A percentile compares a stretch with the other conserved stretches of the same genome.
Conservation (phyloP, 2,113 vertebrate species). For the Polypterus bichir region DNA sequence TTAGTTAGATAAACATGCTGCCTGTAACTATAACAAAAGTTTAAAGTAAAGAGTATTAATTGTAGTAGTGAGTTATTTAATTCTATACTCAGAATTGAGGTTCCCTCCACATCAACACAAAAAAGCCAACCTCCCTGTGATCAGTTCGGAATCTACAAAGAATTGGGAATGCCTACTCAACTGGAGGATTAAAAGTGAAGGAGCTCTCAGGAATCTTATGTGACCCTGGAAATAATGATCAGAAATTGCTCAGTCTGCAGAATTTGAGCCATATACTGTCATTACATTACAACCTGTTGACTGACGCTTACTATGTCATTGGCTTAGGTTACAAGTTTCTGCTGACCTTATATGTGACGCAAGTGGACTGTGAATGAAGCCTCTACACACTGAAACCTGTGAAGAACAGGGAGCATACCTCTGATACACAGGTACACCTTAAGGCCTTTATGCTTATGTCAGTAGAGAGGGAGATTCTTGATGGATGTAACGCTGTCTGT, state of each 20-base stretch:
- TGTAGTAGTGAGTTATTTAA: too few species aligned
- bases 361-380: constrained; percentile 14
- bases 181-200: too few species aligned
- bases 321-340: constrained; percentile 14
- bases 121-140: too few species aligned
- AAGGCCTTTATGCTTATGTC: constrained; percentile 13
- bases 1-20: too few species aligned
- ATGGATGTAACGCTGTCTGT: not conserved
- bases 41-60: too few species aligned
- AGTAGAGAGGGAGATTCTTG: not conserved
- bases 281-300: constrained; percentile 9
- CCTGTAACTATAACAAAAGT: too few species aligned
- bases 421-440: constrained; percentile 4
- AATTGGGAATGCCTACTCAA: too few species aligned
- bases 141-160: too few species aligned
- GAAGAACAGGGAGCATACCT: constrained; percentile 13
- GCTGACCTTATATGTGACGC: constrained; percentile 8
- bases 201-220: too few species aligned
- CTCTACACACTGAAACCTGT: constrained; percentile 16
- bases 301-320: constrained; percentile 12
- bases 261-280: not conserved
- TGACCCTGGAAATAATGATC: not conserved
- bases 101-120: too few species aligned
- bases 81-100: too few species aligned
- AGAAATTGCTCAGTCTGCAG: not conserved